Conservation (phyloP, 2,113 vertebrate species). For the Cygnus buccinator region DNA sequence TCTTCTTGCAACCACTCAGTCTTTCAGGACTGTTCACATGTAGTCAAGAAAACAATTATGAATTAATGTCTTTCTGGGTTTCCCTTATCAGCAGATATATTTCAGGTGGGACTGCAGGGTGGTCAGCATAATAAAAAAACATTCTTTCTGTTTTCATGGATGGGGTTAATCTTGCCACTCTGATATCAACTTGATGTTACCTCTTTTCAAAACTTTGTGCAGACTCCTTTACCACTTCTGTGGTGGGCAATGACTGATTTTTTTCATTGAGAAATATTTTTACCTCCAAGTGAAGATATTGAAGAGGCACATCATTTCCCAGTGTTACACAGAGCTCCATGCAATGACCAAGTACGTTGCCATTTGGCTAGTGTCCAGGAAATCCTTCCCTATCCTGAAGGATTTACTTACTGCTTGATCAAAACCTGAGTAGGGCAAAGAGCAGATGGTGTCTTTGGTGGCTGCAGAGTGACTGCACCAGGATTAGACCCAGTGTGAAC, state of each 20-base stretch:
- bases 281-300: not conserved
- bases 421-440: not conserved
- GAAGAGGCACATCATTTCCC: not conserved
- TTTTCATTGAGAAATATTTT: accelerated
- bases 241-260: not conserved
- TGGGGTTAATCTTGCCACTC: not conserved
- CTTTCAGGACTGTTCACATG: not conserved
- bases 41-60: not conserved
- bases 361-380: not conserved
- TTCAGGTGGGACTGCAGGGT: not conserved
- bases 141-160: not conserved
- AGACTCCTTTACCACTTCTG: not conserved
- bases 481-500: conserved; percentile 31
- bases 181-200: not conserved
- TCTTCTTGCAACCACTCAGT: not conserved
- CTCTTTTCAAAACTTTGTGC: not conserved
- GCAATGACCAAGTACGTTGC: not conserved
- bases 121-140: not conserved
- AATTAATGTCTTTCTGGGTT: not conserved
- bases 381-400: not conserved
- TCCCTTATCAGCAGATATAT: not conserved
- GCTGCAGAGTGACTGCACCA: not conserved
- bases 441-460: conserved; percentile 16
- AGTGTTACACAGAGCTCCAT: not conserved
- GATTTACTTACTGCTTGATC: conserved; percentile 23